These are phyloP conservation scores for Ochropleura leucogaster DNA, from an alignment of 2,888 invertebrate genomes.

Conservation along the genomic window DNA sequence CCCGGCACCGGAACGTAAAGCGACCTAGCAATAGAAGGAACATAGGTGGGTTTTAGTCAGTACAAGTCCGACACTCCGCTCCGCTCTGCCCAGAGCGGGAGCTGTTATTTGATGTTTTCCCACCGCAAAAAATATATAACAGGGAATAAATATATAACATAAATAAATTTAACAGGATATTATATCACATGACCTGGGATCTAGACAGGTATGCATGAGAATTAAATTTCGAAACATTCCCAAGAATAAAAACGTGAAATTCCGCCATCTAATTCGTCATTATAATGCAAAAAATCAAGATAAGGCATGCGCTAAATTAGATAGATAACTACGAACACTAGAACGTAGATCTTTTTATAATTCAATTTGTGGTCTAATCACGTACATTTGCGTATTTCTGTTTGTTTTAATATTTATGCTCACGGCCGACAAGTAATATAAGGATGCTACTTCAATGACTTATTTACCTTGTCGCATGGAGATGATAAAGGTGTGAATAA, in stretches of 20 bases:
- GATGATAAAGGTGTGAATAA: constrained; percentile 8
- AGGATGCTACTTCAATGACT: not conserved
- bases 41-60: too few relatives aligned
- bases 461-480: constrained; percentile 19
- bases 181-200: not conserved
- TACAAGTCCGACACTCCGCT: too few relatives aligned
- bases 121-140: too few relatives aligned
- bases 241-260: not conserved
- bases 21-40: too few relatives aligned
- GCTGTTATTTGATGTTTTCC: too few relatives aligned
- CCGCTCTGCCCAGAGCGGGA: too few relatives aligned
- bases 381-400: constrained; percentile 17
- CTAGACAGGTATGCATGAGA: not conserved
- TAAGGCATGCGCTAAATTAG: constrained; percentile 8
- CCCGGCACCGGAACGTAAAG: too few relatives aligned
- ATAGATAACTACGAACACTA: not conserved
- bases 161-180: too few relatives aligned
- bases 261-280: not conserved
- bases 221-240: not conserved
- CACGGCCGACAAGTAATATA: constrained; percentile 35
- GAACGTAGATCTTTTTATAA: constrained; percentile 19
- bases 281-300: constrained; percentile 8
- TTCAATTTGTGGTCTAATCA: constrained; percentile 24
- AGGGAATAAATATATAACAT: too few relatives aligned
- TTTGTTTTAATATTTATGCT: constrained; percentile 33